A percentile compares a stretch with the other conserved stretches of the same genome.
Evolutionary conservation across 1,140 invertebrate species (phyloP).

Genomic region (Neuroterus valhalla): DNA sequence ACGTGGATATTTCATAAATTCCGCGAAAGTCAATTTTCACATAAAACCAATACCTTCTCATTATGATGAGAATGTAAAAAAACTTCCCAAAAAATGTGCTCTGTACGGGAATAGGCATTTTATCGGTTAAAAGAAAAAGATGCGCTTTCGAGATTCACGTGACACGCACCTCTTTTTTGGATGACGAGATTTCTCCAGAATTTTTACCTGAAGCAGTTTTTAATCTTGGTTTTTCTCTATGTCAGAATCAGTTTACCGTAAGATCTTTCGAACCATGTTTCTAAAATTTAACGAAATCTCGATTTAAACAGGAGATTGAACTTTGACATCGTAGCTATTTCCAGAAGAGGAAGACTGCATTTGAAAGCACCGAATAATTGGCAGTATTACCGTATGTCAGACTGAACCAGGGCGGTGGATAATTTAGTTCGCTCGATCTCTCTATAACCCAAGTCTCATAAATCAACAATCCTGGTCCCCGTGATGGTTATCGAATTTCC

Average conservation of each 20-base stretch:
- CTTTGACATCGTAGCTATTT: constrained; percentile 34
- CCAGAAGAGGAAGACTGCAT: constrained; percentile 22
- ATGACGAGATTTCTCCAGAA: not conserved
- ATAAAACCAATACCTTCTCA: too few relatives aligned
- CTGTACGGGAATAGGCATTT: too few relatives aligned
- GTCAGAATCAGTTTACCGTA: not conserved
- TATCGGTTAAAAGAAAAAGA: too few relatives aligned
- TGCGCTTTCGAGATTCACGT: too few relatives aligned
- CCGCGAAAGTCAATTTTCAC: too few relatives aligned
- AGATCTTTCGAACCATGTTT: constrained; percentile 9
- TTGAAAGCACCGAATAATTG: constrained; percentile 21
- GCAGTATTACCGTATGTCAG: constrained; percentile 10
- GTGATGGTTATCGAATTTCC: constrained; percentile 17
- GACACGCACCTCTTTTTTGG: not conserved
- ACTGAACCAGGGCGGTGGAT: constrained; percentile 11
- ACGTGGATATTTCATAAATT: too few relatives aligned
- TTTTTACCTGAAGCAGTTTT: too few relatives aligned
- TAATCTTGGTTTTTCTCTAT: not conserved
- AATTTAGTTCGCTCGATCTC: constrained; percentile 35
- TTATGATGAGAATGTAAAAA: too few relatives aligned
- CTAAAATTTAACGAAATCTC: constrained; percentile 3
- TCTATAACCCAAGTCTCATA: constrained; percentile 16
- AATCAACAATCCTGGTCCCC: constrained; percentile 28
- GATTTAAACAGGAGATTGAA: constrained; percentile 31
- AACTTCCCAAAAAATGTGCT: too few relatives aligned